A percentile compares a stretch with the other conserved stretches of the same genome.
phyloP scores from a whole-genome alignment of 2,797 vertebrate species.

The Enteromius viviparus region DNA sequence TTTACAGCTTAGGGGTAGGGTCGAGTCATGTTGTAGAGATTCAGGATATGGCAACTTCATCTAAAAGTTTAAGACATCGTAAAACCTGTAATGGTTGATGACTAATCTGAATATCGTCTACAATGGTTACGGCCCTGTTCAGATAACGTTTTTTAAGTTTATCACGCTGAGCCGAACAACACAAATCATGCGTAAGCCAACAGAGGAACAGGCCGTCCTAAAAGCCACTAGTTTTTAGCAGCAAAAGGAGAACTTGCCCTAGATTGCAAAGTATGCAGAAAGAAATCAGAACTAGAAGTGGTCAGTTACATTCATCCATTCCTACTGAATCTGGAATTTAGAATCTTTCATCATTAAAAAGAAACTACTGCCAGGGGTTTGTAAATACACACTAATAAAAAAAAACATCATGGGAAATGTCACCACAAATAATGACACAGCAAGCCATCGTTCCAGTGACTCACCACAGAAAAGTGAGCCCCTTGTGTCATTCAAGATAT shows the following conservation, averaged over 20 bases:
- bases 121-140: background rate
- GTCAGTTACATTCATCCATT: conserved; percentile 14
- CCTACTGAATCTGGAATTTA: background rate
- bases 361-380: background rate
- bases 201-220: background rate
- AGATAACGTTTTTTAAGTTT: background rate
- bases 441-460: conserved; percentile 31
- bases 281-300: conserved; percentile 43
- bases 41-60: background rate
- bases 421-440: conserved; percentile 16
- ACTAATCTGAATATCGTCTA: background rate
- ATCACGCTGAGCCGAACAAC: background rate
- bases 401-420: background rate
- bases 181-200: background rate
- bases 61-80: background rate
- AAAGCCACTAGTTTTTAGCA: background rate
- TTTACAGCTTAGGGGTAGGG: background rate
- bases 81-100: background rate
- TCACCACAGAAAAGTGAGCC: conserved; percentile 1
- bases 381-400: background rate
- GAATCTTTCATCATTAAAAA: background rate
- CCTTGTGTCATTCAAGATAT: conserved; percentile 28
- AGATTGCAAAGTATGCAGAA: conserved; percentile 31
- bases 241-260: conserved; percentile 15
- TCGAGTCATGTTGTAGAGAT: background rate